Evolutionary conservation across 2,888 invertebrate genomes (phyloP), one percentile per base, ranked within the genome.

Genomic region (Erebia aethiops): DNA sequence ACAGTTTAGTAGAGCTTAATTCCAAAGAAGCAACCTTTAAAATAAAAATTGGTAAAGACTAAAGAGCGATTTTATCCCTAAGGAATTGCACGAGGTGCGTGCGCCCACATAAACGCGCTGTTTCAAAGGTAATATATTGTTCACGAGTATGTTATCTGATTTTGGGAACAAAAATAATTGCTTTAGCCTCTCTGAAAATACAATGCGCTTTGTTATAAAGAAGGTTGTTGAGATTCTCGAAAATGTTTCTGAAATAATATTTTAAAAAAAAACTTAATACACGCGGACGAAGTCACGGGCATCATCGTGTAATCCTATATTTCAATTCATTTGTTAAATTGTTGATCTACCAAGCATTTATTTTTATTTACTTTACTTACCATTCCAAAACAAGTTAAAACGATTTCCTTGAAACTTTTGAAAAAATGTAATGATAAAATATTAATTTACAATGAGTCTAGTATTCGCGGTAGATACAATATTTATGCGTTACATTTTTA

Each of bases 81-180:
- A 67, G 46, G 58, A 62, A 68, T 57, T 49, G 61, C 57, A 49
- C 11, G 61, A 49, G 67, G 69, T 71, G 71, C 71, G 69, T 71
- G 71, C 63, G 64, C 57, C 35, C 56, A 51, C 65, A 18, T 16
- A 14, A 51, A 68, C 67, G 16, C 35, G 67, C 61, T 21, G 41
- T 54, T 65, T 65, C 68, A 70, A 70, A 72, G 62, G 70, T 68
- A 74, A 74, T 74, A 74, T 71, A 70, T 71, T 72, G 72, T 72
- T 70, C 71, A 43, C 57, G 65, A 68, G 16, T 13, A 14, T 57
- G 41, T 69, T 74, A 74, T 75, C 75, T 73, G 67, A 74, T 74
- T 70, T 70, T 58, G 51, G 65, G 52, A 66, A 68, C 69, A 68
- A 70, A 74, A 74, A 64, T 72, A 74, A 74, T 72, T 71, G 58